Base-by-base conservation (phyloP, 2,888 invertebrate species). In the Liodrosophila aerea region DNA sequence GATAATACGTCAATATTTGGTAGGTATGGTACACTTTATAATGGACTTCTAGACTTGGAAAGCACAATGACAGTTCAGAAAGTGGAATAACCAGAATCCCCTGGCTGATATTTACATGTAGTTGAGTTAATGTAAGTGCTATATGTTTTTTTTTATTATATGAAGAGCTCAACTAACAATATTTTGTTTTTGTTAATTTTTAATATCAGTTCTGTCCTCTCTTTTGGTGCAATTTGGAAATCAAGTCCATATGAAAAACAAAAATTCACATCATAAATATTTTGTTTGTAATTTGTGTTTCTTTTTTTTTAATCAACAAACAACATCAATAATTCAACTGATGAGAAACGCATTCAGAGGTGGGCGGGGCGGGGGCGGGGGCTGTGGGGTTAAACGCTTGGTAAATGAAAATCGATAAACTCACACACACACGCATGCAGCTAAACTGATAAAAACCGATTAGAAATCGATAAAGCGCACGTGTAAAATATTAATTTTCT, bases 401-500 rank as follows among this genome's bases (percentile, higher is more conserved):
- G 15, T 56, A 53, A 22, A 36, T 15, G 36, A 1, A 15, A 39
- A 22, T 58, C 68, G 50, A 9, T 45, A 13, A 72, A 64, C 47
- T 52, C 49, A 68, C 63, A 57, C n/a, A 57, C n/a, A 43, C 78
- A 78, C 77, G 78, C 80, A 74, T 82, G 78, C 80, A 74, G 45
- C 62, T 53, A 45, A 80, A 76, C 76, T 64, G 9, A 76, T 64
- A 71, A 36, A 7, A 16, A 16, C 16, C 70, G 52, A 66, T 52
- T 37, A 52, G 8, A 13, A 18, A 64, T 60, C 49, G 68, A 68
- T 50, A 80, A 66, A 66, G 73, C 70, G 53, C 61, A 72, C 68
- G 73, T 72, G 69, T 71, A 39, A 68, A 66, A 51, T 58, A 54
- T 40, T n/a, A n/a, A n/a, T n/a, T n/a, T n/a, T n/a, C n/a, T 54